phyloP scores from a whole-genome alignment of 1,140 invertebrate species.

The Holcopasites calliopsidis region DNA sequence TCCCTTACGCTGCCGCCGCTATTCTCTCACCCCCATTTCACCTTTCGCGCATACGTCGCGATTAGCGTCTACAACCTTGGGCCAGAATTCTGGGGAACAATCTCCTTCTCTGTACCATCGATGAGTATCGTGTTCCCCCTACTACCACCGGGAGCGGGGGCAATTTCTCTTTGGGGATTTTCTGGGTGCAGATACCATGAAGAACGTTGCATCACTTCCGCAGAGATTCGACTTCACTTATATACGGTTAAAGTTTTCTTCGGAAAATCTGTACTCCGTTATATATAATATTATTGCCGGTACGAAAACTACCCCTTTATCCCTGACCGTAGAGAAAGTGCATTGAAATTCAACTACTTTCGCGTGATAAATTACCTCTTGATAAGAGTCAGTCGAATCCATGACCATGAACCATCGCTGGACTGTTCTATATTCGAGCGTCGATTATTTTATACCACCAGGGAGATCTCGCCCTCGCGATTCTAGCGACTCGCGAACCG shows the following conservation, averaged over 20 bases:
- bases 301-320: neutral
- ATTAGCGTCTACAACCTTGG: slow-evolving; percentile 55
- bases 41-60: slow-evolving; percentile 35
- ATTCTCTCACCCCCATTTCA: neutral
- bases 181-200: too few relatives aligned
- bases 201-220: too few relatives aligned
- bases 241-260: too few relatives aligned
- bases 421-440: neutral
- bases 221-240: too few relatives aligned
- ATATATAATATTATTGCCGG: too few relatives aligned
- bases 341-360: slow-evolving; percentile 18
- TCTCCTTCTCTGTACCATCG: slow-evolving; percentile 41
- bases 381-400: slow-evolving; percentile 21
- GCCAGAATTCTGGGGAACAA: slow-evolving; percentile 55
- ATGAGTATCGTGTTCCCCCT: neutral
- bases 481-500: neutral
- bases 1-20: neutral
- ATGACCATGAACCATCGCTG: slow-evolving; percentile 29
- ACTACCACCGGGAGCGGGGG: neutral
- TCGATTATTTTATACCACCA: neutral
- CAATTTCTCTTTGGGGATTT: neutral
- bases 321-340: neutral
- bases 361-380: slow-evolving; percentile 25
- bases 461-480: neutral
- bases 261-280: too few relatives aligned